These are phyloP conservation scores for Spilogale gracilis DNA, from an alignment of 2,113 vertebrate genomes.

Conservation along the genomic window DNA sequence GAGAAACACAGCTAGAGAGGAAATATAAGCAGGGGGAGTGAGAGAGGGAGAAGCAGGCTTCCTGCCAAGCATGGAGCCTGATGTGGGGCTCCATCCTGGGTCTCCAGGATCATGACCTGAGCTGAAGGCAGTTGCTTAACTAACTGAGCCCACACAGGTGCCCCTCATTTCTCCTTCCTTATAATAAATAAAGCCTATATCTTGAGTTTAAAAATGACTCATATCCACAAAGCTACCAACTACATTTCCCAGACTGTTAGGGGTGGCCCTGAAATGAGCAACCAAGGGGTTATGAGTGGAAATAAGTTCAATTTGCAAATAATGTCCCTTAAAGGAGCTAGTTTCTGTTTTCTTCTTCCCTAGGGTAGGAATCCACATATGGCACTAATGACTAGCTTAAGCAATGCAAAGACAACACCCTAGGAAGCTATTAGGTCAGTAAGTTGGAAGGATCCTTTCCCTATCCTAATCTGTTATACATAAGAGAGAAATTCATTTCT, in stretches of 20 bases:
- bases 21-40: no score
- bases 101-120: no score
- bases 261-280: not conserved
- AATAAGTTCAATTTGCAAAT: not conserved
- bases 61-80: no score
- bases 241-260: not conserved
- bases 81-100: no score
- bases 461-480: not conserved
- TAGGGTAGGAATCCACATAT: not conserved
- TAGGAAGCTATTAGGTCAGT: not conserved
- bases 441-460: not conserved
- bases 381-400: not conserved
- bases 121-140: no score
- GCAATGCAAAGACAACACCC: not conserved
- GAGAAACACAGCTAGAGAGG: no score
- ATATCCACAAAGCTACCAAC: not conserved
- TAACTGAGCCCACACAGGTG: no score
- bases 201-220: not conserved
- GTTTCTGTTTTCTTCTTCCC: not conserved
- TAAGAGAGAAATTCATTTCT: not conserved
- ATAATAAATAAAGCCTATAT: not conserved
- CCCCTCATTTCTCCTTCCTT: not conserved
- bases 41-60: no score
- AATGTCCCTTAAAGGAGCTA: not conserved
- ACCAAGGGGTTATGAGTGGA: not conserved